Percentiles rank a stretch among this genome's conserved stretches.
These are phyloP conservation scores for Pseudopleuronectes americanus DNA, from an alignment of 2,797 vertebrate species.

Conservation along the genomic window DNA sequence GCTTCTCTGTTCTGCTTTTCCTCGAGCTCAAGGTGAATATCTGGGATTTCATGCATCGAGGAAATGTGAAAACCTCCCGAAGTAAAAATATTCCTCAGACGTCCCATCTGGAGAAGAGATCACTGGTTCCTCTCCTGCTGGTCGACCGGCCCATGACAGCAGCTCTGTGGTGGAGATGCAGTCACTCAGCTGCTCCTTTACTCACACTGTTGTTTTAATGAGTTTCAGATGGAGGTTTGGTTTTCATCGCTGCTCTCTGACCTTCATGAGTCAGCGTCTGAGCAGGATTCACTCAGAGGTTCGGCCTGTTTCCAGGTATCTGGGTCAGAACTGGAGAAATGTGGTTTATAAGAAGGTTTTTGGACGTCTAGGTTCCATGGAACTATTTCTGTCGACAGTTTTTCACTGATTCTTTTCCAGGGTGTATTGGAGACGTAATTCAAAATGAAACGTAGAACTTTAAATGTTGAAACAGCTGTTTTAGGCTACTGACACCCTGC, in stretches of 20 bases:
- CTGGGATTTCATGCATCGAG: not conserved
- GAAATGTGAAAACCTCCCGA: slow-evolving; percentile 13
- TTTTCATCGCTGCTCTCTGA: not conserved
- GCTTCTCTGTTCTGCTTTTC: too few relatives aligned
- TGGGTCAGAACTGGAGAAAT: not conserved
- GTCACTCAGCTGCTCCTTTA: not conserved
- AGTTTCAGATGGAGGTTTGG: slow-evolving; percentile 2
- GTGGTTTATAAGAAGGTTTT: not conserved
- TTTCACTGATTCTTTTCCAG: not conserved
- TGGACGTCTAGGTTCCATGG: not conserved
- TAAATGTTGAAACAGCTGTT: too few relatives aligned
- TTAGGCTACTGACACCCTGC: too few relatives aligned
- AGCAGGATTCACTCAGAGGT: not conserved
- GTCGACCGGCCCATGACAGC: slow-evolving; percentile 5
- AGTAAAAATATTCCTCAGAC: slow-evolving; percentile 42
- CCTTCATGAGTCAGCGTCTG: not conserved
- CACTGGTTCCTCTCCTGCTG: slow-evolving; percentile 18
- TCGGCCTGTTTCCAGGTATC: not conserved
- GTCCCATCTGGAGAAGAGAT: slow-evolving; percentile 54
- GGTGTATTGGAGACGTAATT: not conserved
- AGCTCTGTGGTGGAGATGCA: not conserved
- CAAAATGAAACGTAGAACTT: not conserved
- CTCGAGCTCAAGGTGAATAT: not conserved
- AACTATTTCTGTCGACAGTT: not conserved
- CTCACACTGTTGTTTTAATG: not conserved